phyloP scores from a whole-genome alignment of 2,113 vertebrate genomes.

The Azemiops feae region DNA sequence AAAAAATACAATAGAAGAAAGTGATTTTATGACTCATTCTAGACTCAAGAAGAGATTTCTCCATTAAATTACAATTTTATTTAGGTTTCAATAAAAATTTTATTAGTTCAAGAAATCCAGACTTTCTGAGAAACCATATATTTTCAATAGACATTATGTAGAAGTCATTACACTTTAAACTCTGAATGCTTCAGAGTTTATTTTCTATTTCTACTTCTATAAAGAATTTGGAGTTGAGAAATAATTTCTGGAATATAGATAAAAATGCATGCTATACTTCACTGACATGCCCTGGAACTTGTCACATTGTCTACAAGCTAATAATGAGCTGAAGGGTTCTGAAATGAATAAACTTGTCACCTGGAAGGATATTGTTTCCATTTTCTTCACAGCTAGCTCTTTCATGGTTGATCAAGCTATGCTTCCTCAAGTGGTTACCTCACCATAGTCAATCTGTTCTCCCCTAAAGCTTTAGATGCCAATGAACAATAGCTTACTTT shows the following conservation, averaged over 20 bases:
- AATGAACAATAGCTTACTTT: not conserved
- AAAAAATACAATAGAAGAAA: not conserved
- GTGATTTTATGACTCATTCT: not conserved
- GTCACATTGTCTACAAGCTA: fast-evolving
- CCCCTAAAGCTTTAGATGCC: not conserved
- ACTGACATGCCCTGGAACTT: not conserved
- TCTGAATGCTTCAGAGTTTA: not conserved
- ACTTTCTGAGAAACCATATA: not conserved
- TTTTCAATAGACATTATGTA: not conserved
- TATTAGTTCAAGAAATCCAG: not conserved
- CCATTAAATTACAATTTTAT: not conserved
- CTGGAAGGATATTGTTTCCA: not conserved
- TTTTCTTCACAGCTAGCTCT: not conserved
- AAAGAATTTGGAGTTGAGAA: not conserved
- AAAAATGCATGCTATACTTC: not conserved
- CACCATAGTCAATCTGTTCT: not conserved
- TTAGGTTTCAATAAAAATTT: not conserved
- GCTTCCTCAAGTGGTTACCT: not conserved
- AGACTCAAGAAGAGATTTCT: not conserved
- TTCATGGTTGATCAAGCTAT: not conserved
- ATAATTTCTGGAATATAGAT: not conserved
- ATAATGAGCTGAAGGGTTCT: not conserved
- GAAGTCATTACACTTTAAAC: not conserved
- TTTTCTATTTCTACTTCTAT: not conserved
- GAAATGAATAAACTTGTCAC: not conserved